Evolutionary conservation across 2,797 vertebrate species (phyloP).

Genomic region (Adelosebastes latens): DNA sequence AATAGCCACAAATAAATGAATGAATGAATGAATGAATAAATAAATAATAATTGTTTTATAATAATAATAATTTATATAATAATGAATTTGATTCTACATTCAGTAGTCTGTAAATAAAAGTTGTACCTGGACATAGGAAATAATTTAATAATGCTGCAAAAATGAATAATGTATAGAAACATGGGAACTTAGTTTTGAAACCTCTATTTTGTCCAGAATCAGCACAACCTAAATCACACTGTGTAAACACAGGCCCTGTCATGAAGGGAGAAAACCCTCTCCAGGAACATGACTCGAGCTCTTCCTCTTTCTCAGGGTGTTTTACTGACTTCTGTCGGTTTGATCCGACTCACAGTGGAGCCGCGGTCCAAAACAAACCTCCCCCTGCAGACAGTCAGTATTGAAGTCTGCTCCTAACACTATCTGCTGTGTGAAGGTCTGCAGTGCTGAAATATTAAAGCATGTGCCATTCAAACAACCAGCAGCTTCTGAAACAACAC

Average conservation of each 20-base stretch:
- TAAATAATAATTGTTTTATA: background rate
- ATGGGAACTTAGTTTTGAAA: background rate
- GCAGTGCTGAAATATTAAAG: slow-evolving; percentile 29
- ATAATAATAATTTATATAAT: too few species aligned
- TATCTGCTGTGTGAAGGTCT: slow-evolving; percentile 4
- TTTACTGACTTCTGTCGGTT: slow-evolving; percentile 15
- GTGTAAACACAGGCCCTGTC: slow-evolving; percentile 1
- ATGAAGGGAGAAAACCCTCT: background rate
- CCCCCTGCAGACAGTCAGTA: slow-evolving; percentile 56
- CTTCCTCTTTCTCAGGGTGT: slow-evolving; percentile 33
- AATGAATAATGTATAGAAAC: background rate
- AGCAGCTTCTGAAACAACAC: slow-evolving; percentile 39
- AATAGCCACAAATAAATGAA: background rate
- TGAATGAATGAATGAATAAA: too few species aligned
- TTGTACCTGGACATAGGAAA: background rate
- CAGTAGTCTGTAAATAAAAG: background rate
- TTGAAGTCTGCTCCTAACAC: slow-evolving; percentile 32
- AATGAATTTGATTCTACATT: background rate
- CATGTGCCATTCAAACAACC: slow-evolving; percentile 26
- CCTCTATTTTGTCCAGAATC: background rate
- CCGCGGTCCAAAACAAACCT: slow-evolving; percentile 53
- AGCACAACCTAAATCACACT: slow-evolving; percentile 1
- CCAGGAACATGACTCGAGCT: background rate
- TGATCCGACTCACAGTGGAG: slow-evolving; percentile 3
- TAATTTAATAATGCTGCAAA: background rate